These are phyloP conservation scores for Ceryle rudis DNA, from an alignment of 2,797 vertebrate genomes.

Conservation along the genomic window DNA sequence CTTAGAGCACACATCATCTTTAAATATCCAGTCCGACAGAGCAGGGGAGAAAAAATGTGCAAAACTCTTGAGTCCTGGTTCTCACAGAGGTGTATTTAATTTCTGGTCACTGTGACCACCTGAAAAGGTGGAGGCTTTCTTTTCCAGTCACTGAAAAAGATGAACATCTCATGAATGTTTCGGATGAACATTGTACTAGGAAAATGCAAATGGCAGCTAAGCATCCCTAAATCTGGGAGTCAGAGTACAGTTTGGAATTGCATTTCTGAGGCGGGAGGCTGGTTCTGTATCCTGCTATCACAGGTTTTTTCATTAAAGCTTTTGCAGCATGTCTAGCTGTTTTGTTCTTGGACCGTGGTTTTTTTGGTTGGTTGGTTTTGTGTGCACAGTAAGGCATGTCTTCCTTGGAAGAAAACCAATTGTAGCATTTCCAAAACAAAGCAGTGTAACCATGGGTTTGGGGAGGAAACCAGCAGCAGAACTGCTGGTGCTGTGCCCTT, in stretches of 20 bases:
- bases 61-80: not conserved
- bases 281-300: not conserved
- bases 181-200: not conserved
- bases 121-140: not conserved
- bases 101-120: not conserved
- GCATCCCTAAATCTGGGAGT: not conserved
- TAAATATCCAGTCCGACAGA: not conserved
- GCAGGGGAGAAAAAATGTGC: not conserved
- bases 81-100: not conserved
- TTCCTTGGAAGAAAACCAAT: not conserved
- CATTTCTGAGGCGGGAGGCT: not conserved
- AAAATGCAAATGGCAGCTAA: not conserved
- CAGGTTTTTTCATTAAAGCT: not conserved
- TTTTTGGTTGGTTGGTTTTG: not conserved
- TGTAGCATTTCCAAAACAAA: not conserved
- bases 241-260: not conserved
- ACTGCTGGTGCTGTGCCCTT: not conserved
- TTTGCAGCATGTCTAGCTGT: not conserved
- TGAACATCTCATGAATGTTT: not conserved
- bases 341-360: not conserved
- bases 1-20: not conserved
- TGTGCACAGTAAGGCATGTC: not conserved
- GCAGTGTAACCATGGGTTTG: not conserved
- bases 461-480: not conserved
- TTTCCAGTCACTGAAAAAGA: not conserved